Conservation (phyloP, 2,888 invertebrate species). For the Hypomecis atomaria region DNA sequence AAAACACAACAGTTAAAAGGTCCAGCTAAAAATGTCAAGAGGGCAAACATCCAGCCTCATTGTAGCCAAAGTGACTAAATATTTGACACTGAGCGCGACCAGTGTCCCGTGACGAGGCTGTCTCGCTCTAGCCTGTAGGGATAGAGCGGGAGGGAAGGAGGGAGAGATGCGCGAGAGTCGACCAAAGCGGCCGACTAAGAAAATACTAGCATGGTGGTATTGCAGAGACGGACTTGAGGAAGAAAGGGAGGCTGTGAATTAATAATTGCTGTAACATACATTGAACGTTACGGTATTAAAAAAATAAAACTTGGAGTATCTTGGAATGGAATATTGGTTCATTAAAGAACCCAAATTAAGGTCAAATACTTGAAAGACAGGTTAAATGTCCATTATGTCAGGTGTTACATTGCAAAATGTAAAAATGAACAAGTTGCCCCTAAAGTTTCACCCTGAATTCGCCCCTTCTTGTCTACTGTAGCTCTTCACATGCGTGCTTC, state of each 20-base stretch:
- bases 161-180: constrained; percentile 56
- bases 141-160: constrained; percentile 50
- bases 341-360: too few species aligned
- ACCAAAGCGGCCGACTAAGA: constrained; percentile 82
- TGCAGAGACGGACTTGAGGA: constrained; percentile 61
- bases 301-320: too few species aligned
- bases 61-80: constrained; percentile 80
- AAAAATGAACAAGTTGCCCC: too few species aligned
- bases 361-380: too few species aligned
- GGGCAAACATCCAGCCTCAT: constrained; percentile 59
- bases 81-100: constrained; percentile 61
- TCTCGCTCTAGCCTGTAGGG: constrained; percentile 48
- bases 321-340: too few species aligned
- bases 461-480: too few species aligned
- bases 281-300: too few species aligned
- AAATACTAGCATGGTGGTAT: constrained; percentile 82
- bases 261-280: too few species aligned
- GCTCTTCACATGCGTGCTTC: too few species aligned
- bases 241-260: not conserved
- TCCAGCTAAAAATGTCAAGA: constrained; percentile 53
- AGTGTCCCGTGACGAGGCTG: constrained; percentile 61
- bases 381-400: too few species aligned
- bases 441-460: too few species aligned
- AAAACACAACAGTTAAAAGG: constrained; percentile 50
- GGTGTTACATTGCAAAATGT: too few species aligned